Base-by-base conservation (phyloP, 2,113 vertebrate species). In the Tyto alba region DNA sequence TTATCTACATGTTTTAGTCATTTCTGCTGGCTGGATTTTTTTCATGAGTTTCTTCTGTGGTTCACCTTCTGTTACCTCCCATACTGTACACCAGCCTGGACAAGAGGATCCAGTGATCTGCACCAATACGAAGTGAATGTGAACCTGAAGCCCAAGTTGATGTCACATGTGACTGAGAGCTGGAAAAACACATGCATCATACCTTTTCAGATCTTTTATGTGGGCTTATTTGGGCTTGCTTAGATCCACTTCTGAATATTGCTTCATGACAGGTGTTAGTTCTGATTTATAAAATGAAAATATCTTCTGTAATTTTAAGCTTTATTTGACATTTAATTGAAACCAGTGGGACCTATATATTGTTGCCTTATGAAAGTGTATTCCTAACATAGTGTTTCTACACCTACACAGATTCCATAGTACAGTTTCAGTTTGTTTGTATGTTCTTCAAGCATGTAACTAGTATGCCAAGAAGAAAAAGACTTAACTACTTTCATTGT, bases 321-420 rank as follows among this genome's bases (percentile, higher is more conserved):
- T 90, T 90, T 72, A 41, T 92, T 90, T 89, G 50, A 93, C 67
- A 64, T 94, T 94, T 88, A 89, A 80, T 79, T 82, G 55, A 91
- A 60, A 63, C 18, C 17, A 40, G 16, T 66, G 63, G 22, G 59
- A 88, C 26, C 34, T 77, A 19, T 67, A 19, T 30, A 5, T 71
- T n/a, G 8, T 77, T 88, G 30, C 38, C 32, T 88, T 75, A 53
- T 4, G 11, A 38, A 85, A 85, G 8, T 7, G 5, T 2, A 1
- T 76, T 82, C 45, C 21, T 78, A 63, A n/a, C 5, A 12, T 12
- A 40, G 14, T 50, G 20, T 32, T 93, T 92, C 50, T 38, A 45
- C 27, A 64, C 21, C 17, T 85, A 34, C 8, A 10, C 25, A 48
- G 22, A 27, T 41, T 64, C 50, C 2, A 6, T 38, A 55, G 14